These are phyloP conservation scores for Patella depressa DNA, from an alignment of 2,888 invertebrate species.

Conservation along the genomic window DNA sequence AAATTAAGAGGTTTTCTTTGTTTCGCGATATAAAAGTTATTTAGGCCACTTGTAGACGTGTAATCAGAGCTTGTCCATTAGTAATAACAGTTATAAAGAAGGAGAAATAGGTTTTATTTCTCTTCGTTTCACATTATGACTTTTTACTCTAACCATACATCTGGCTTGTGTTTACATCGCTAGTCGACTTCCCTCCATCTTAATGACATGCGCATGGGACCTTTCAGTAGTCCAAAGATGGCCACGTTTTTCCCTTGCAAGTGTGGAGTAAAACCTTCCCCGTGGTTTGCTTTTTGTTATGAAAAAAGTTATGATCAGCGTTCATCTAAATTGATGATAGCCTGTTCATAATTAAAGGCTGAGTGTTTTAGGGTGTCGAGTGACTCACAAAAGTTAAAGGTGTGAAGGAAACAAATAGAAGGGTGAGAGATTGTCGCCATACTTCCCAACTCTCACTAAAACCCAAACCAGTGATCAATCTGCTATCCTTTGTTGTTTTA, in stretches of 20 bases:
- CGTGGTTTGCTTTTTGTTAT: no score
- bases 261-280: no score
- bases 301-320: neutral
- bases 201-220: conserved; percentile 8
- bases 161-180: conserved; percentile 2
- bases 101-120: conserved; percentile 1
- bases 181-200: conserved; percentile 2
- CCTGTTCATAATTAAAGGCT: neutral
- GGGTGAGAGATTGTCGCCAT: conserved; percentile 11
- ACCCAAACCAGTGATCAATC: conserved; percentile 19
- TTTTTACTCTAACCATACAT: conserved; percentile 6
- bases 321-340: neutral
- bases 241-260: neutral
- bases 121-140: conserved; percentile 5
- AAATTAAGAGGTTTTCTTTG: no score
- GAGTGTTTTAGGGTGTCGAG: conserved; percentile 10
- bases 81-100: neutral
- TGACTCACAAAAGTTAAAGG: conserved; percentile 9
- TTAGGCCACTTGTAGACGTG: neutral
- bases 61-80: conserved; percentile 9
- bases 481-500: conserved; percentile 23
- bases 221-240: neutral
- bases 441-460: conserved; percentile 14
- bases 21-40: no score
- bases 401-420: conserved; percentile 8